Conservation (phyloP, 2,888 invertebrate genomes). For the Netelia melanura region DNA sequence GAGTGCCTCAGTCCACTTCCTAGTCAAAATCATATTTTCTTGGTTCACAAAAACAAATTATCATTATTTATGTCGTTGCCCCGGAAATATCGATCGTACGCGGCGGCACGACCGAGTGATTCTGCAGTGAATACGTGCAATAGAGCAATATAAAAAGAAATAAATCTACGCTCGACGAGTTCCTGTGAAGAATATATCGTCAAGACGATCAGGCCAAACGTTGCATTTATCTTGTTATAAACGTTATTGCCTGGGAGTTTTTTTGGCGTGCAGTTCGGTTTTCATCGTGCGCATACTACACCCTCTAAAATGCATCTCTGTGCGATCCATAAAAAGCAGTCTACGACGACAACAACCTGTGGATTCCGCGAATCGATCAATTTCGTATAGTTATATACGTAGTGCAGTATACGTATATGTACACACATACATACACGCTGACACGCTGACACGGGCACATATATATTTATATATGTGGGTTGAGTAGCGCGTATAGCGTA, state of each 20-base stretch:
- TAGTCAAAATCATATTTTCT: conserved; percentile 78
- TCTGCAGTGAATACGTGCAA: not conserved
- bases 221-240: conserved; percentile 10
- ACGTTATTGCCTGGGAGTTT: not conserved
- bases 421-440: conserved; percentile 36
- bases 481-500: not conserved
- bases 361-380: conserved; percentile 52
- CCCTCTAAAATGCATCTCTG: conserved; percentile 44
- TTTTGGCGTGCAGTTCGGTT: conserved; percentile 8
- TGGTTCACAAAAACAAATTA: conserved; percentile 73
- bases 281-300: conserved; percentile 22
- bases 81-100: not conserved
- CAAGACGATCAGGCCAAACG: conserved; percentile 17
- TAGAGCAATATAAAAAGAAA: not conserved
- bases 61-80: conserved; percentile 50
- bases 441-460: too few relatives aligned
- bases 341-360: conserved; percentile 53
- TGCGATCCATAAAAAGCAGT: conserved; percentile 38
- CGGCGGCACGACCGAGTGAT: not conserved
- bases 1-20: conserved; percentile 81
- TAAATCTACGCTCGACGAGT: not conserved
- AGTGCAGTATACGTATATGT: conserved; percentile 49
- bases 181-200: not conserved
- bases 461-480: too few relatives aligned
- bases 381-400: conserved; percentile 41